Base-by-base conservation (phyloP, 1,140 invertebrate genomes). In the Calliopsis andreniformis region DNA sequence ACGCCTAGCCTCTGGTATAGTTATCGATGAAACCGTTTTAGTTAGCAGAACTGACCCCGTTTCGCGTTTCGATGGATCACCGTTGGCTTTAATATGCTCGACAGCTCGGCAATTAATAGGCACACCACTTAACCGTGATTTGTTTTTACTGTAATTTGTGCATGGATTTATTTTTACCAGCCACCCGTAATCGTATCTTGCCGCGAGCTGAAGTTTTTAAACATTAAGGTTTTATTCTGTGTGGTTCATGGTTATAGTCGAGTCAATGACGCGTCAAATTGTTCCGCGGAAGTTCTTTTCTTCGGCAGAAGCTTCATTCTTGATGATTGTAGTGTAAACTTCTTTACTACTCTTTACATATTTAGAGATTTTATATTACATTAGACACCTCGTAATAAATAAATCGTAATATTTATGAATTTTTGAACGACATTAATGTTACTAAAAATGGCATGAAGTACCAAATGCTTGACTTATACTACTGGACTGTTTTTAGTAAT, bases 1-100 rank as follows among this genome's bases (percentile, higher is more conserved):
- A 42, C 12, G 39, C 28, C 51, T n/a, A 56, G 61, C 32, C 55
- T 81, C 43, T 23, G 53, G 25, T 32, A 47, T 49, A 82, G 75
- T 78, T 78, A 82, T 82, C 62, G 68, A 53, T 72, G 47, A 81
- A 78, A 73, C 53, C 55, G 49, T 78, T 82, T 81, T 72, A 81
- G 79, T 72, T 62, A 71, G 78, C 49, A 10, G 42, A 75, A 77
- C 73, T 78, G 68, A 82, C 56, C 51, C 42, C 30, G 42, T 82
- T 78, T 47, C 59, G 39, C n/a, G 23, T 66, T 56, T 66, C 42
- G 20, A n/a, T 53, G 25, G 32, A 82, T 77, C 51, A 39, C 35
- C 69, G 28, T 43, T 55, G 66, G 56, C 56, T 23, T 56, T 58
- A 62, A 82, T 55, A 16, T 23, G 39, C n/a, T 14, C 32, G 42